Evolutionary conservation across 35 echinoderm and acorn worm genomes (phyloP), one percentile per base, ranked within the genome.

Genomic region (Apostichopus parvimensis): DNA sequence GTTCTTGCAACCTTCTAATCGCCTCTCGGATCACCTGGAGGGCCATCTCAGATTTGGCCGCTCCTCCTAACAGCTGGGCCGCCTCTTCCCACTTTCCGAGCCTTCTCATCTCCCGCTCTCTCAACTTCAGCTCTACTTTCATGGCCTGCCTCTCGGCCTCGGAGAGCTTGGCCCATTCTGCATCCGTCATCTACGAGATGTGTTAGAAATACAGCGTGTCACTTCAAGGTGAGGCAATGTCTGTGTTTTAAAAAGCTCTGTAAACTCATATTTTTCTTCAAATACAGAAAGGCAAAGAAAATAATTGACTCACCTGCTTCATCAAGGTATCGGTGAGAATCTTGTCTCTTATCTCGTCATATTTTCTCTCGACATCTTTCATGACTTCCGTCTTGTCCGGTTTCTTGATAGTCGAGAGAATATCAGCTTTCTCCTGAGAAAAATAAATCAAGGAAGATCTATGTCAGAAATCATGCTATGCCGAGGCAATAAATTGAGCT

Each of bases 281-380:
- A 80, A 12, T 28, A 45, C 23, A 28, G 22, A 53, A 11, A n/a
- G n/a, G n/a, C n/a, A n/a, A n/a, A n/a, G n/a, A n/a, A 79, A 9
- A 80, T 5, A 17, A 17, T 22, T 0, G 12, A 80, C 78, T 80
- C 2, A 80, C 87, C 79, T 98, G 94, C 54, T 92, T 94, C 52
- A 95, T 92, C 81, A 98, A 59, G 8, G 91, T 59, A 52, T 98
- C 96, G 5, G 79, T 91, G 70, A 98, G 56, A 1, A 98, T 72
- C 56, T 95, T 93, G 54, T 98, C 96, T 64, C 96, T 98, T 13
- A 98, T 91, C 54, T 91, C 91, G 73, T 98, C 97, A 96, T 98
- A 98, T 92, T 98, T 98, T 53, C 73, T 82, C 53, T 98, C 93
- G 1, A 87, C 57, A n/a, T 87, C 85, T 71, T 87, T 87, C 85